Evolutionary conservation across 2,797 vertebrate genomes (phyloP).

Genomic region (Malacoraja senta): DNA sequence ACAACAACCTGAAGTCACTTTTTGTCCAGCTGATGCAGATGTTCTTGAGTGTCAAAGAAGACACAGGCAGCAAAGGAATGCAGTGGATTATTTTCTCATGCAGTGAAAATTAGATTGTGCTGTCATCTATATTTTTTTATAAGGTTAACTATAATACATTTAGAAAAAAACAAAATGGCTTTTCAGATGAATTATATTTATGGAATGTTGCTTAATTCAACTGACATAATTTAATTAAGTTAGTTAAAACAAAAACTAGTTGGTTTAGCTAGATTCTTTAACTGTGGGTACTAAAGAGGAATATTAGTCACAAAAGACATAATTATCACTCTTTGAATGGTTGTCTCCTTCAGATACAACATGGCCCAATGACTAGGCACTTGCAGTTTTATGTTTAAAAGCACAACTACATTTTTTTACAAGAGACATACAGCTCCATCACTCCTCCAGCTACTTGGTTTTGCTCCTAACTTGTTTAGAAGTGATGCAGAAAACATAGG

Average conservation of each 20-base stretch:
- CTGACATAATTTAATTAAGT: conserved; percentile 7
- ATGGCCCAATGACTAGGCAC: background rate
- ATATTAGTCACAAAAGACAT: background rate
- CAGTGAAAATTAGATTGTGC: conserved; percentile 30
- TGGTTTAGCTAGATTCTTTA: conserved; percentile 20
- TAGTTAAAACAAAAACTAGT: background rate
- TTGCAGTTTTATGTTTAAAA: background rate
- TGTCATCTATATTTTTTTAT: conserved; percentile 23
- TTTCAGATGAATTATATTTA: conserved; percentile 17
- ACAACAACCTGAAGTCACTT: conserved; percentile 35
- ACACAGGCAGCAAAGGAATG: conserved; percentile 24
- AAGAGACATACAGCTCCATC: background rate
- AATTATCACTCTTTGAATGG: background rate
- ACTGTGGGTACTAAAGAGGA: background rate
- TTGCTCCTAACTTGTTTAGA: background rate
- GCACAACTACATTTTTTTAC: background rate
- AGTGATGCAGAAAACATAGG: background rate
- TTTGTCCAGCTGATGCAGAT: conserved; percentile 32
- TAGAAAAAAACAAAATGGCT: conserved; percentile 24
- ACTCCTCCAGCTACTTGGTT: background rate
- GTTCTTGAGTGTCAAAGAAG: conserved; percentile 25
- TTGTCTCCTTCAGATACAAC: background rate
- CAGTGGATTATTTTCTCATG: conserved; percentile 23
- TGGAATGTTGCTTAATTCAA: background rate
- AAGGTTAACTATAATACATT: conserved; percentile 4